Base-by-base conservation (phyloP, 2,888 invertebrate genomes). In the Nematopogon swammerdamellus region DNA sequence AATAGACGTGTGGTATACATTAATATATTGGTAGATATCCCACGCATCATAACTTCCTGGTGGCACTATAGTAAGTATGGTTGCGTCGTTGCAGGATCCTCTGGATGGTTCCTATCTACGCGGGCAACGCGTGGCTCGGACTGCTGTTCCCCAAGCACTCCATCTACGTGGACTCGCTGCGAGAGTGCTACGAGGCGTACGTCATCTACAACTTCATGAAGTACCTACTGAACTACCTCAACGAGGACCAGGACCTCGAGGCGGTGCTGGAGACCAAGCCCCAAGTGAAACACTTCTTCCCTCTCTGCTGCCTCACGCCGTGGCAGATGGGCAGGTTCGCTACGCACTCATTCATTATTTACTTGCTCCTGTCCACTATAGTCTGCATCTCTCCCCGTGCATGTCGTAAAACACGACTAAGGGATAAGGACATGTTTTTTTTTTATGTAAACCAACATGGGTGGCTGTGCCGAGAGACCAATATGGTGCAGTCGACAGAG, bases 71-170 rank as follows among this genome's bases (percentile, higher is more conserved):
- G n/a, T n/a, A n/a, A n/a, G n/a, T n/a, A n/a, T n/a, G n/a, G n/a
- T n/a, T n/a, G n/a, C n/a, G n/a, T n/a, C n/a, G n/a, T 25, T 4
- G 8, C 25, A 92, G 93, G 68, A 91, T 97, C 68, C 68, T 97
- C 58, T 96, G 96, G 95, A 97, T 97, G 97, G 96, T 97, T 49
- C 97, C 97, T 53, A 95, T 97, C 60, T 97, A 97, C 82, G 94
- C 95, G 43, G 72, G 93, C 8, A 95, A 97, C 85, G 95, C 96
- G 56, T 95, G 93, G 93, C 82, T 95, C 59, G 96, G 96, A 2
- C 74, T 97, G 53, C 82, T 90, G 48, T 95, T 92, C 67, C 94
- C 95, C 1, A 83, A 88, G 57, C 87, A 89, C 59, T 92, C 95
- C 43, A 94, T 97, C 57, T 97, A 96, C 67, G 86, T 96, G 63